These are phyloP conservation scores for Diadumene lineata DNA, from an alignment of 92 coral and sea anemone species.

Conservation along the genomic window DNA sequence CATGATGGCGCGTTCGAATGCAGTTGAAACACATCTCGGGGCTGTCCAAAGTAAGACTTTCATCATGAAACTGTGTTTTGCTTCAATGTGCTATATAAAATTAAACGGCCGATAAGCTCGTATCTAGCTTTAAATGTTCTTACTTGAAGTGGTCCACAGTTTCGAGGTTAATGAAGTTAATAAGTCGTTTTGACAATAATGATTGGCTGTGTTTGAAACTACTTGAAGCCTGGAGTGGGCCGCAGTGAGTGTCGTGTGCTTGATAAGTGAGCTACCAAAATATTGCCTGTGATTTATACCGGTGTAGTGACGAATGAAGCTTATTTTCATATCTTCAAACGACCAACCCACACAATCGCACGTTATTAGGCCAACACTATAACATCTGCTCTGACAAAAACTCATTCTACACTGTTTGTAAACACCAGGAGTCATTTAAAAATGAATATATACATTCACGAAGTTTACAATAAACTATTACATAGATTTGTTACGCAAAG, in stretches of 20 bases:
- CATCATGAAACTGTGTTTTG: constrained; percentile 39
- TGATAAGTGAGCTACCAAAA: not conserved
- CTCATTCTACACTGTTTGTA: not conserved
- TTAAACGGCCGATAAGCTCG: no score
- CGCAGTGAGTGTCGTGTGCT: not conserved
- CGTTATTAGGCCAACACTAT: not conserved
- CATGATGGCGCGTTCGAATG: constrained; percentile 95
- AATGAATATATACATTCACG: not conserved
- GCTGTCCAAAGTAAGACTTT: constrained; percentile 93
- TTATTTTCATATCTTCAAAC: not conserved
- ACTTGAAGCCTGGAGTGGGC: not conserved
- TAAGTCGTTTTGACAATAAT: no score
- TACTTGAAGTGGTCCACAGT: no score
- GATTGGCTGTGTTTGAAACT: no score
- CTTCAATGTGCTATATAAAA: no score
- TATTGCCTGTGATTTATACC: constrained; percentile 5
- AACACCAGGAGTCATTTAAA: not conserved
- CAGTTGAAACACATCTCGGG: constrained; percentile 96
- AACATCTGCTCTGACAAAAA: constrained; percentile 1
- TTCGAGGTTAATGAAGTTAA: no score
- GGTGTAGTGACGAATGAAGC: not conserved
- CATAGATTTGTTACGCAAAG: no score
- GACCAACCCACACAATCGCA: constrained; percentile 7
- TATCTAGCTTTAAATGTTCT: no score
- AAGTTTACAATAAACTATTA: not conserved